Percentiles rank a stretch among this genome's conserved stretches.
Evolutionary conservation across 2,888 invertebrate species (phyloP).

Genomic region (Leptinotarsa rubiginosa): DNA sequence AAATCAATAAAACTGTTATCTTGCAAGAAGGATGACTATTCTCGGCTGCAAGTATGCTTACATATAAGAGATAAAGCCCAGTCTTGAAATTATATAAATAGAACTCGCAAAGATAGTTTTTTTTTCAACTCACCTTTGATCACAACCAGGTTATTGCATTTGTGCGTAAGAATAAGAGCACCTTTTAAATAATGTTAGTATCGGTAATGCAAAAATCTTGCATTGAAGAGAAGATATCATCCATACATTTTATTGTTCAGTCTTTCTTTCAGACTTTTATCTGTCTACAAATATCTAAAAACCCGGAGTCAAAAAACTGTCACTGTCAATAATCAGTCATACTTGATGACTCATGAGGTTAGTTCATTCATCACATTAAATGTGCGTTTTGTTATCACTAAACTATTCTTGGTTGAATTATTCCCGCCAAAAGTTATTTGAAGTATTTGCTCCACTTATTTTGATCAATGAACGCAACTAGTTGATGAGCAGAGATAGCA

Average conservation of each 20-base stretch:
- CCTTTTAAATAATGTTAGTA: constrained; percentile 15
- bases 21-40: not conserved
- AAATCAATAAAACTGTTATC: constrained; percentile 22
- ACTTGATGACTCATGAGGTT: not conserved
- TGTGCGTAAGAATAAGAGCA: constrained; percentile 6
- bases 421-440: too few relatives aligned
- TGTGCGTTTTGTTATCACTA: not conserved
- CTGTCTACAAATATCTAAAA: not conserved
- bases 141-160: constrained; percentile 25
- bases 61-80: constrained; percentile 4
- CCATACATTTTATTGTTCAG: constrained; percentile 25
- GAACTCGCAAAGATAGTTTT: not conserved
- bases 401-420: too few relatives aligned
- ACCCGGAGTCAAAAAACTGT: constrained; percentile 13
- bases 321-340: constrained; percentile 17
- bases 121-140: constrained; percentile 16
- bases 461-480: too few relatives aligned
- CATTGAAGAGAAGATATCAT: constrained; percentile 20
- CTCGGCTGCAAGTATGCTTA: not conserved
- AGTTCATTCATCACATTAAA: not conserved
- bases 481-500: too few relatives aligned
- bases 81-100: constrained; percentile 15
- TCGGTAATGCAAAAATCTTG: constrained; percentile 5
- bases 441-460: too few relatives aligned
- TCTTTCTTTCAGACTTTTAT: constrained; percentile 26